Evolutionary conservation across 2,797 vertebrate species (phyloP).

Genomic region (Cynodonichthys magdalenae): DNA sequence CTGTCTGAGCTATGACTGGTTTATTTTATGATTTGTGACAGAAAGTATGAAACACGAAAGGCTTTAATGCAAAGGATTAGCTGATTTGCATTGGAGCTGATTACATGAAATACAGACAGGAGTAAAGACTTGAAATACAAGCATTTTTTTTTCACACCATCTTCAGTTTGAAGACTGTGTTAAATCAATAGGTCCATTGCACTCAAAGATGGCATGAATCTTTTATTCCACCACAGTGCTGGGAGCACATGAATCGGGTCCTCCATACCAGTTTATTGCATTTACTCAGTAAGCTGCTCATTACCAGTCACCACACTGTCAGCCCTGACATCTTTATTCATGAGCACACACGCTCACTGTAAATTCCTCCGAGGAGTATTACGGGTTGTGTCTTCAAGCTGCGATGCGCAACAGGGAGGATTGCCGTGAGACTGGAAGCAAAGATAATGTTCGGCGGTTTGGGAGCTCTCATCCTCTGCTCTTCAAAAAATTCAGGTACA

Average conservation of each 20-base stretch:
- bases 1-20: conserved; percentile 11
- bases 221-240: conserved; percentile 59
- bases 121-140: conserved; percentile 32
- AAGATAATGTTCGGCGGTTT: conserved; percentile 48
- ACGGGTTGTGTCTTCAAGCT: conserved; percentile 70
- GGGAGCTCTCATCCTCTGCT: conserved; percentile 32
- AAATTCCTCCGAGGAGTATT: conserved; percentile 74
- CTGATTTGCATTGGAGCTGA: conserved; percentile 60
- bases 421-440: conserved; percentile 48
- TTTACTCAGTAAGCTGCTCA: conserved; percentile 77
- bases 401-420: conserved; percentile 60
- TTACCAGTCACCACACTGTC: conserved; percentile 69
- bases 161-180: conserved; percentile 42
- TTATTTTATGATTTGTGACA: conserved; percentile 26
- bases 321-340: conserved; percentile 80
- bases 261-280: conserved; percentile 71
- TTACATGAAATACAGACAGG: conserved; percentile 44
- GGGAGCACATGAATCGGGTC: conserved; percentile 47
- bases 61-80: conserved; percentile 61
- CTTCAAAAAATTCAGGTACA: conserved; percentile 44
- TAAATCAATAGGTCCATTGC: conserved; percentile 60
- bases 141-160: conserved; percentile 43
- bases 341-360: conserved; percentile 68
- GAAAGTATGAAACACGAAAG: conserved; percentile 27
- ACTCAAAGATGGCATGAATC: conserved; percentile 67